Base-by-base conservation (phyloP, 2,888 invertebrate species). In the Acrobasis suavella region DNA sequence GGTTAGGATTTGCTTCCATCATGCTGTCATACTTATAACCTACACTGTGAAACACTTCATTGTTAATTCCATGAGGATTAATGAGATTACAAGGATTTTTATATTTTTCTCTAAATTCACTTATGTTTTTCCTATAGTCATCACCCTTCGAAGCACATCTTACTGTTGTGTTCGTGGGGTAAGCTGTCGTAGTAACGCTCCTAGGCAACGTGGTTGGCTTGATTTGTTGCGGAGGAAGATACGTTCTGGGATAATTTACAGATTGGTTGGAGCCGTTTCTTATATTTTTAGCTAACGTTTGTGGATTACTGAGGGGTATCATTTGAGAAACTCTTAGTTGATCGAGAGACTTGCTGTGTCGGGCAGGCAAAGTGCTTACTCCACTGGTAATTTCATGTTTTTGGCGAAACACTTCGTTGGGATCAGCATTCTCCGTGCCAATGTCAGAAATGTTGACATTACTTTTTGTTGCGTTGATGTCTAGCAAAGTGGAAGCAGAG, bases 291-390 rank as follows among this genome's bases (percentile, higher is more conserved):
- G 82, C 73, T 61, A 90, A 72, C 38, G 81, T 82, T 76, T 87
- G 85, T 62, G 83, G 73, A 65, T 78, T 81, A 69, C 78, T 87
- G 10, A 85, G 71, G 14, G 89, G 85, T 39, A 83, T 75, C 79
- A 89, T 83, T 78, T 92, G 87, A 52, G 93, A 91, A 9, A 95
- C 91, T 72, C 95, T 94, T 56, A 97, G 84, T 72, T 97, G 96
- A 83, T 97, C 97, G 68, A 97, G 84, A 1, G 96, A 96, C 81
- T 96, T 96, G 82, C 96, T 96, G 77, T 97, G 97, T 63, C 96
- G 92, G 0, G 96, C 94, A 0, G 95, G 95, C 54, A 95, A 78
- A 0, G 94, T 93, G 52, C 91, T 93, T 10, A 92, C 89, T 42
- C 92, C 93, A 66, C 89, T 91, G 12, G 83, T 85, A 50, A 91